Percentiles rank a stretch among this genome's conserved stretches.
Conservation (phyloP, 2,888 invertebrate genomes). For the Globia sparganii region DNA sequence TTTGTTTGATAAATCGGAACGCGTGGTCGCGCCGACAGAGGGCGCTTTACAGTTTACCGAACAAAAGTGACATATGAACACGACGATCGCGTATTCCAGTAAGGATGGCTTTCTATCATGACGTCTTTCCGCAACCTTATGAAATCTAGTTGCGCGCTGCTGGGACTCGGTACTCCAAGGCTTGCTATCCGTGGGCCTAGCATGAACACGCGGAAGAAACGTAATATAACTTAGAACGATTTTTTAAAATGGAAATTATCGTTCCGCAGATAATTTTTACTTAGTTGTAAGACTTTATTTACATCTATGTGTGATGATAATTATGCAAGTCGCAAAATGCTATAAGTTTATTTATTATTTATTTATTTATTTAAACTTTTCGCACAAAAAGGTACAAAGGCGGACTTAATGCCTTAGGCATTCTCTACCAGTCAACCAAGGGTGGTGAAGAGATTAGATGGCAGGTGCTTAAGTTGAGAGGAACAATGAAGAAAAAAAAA, state of each 20-base stretch:
- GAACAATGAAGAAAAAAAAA: no score
- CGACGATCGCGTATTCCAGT: neutral
- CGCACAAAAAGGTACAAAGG: no score
- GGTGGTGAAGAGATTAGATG: no score
- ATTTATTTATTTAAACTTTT: no score
- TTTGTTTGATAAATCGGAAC: neutral
- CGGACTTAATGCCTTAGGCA: no score
- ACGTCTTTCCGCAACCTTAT: neutral
- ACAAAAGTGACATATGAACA: neutral
- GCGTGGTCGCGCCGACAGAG: neutral
- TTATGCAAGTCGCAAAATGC: no score
- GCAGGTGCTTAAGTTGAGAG: no score
- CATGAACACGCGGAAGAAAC: neutral
- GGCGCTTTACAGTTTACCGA: neutral
- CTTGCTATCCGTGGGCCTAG: neutral
- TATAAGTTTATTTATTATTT: no score
- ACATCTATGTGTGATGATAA: no score
- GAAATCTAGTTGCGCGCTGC: neutral
- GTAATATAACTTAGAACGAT: neutral
- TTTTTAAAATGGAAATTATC: neutral
- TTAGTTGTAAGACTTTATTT: no score
- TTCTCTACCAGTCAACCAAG: no score
- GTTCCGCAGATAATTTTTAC: neutral
- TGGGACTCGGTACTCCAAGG: neutral
- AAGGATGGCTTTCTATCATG: neutral